Percentiles rank a stretch among this genome's conserved stretches.
phyloP scores from a whole-genome alignment of 2,888 invertebrate genomes.

The Sipha maydis region DNA sequence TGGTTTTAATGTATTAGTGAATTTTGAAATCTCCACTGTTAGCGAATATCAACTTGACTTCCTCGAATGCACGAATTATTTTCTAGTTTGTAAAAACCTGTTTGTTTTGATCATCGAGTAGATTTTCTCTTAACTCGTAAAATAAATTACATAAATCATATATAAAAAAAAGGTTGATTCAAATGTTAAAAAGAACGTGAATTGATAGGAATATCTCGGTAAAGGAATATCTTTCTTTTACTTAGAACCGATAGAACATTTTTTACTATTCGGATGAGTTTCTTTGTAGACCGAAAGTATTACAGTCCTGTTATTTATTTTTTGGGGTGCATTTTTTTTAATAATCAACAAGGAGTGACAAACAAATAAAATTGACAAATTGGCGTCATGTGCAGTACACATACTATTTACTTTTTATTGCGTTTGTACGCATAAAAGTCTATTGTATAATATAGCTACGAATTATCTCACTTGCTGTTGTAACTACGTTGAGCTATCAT shows the following conservation, averaged over 20 bases:
- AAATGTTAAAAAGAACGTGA: neutral
- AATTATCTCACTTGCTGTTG: neutral
- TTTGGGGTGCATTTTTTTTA: neutral
- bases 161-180: neutral
- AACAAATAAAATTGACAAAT: neutral
- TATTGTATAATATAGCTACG: neutral
- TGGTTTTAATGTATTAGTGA: too few species aligned
- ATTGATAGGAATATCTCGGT: neutral
- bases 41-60: too few species aligned
- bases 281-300: neutral
- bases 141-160: neutral
- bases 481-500: too few species aligned
- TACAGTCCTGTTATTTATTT: neutral
- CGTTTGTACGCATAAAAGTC: neutral
- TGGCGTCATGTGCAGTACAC: too few species aligned
- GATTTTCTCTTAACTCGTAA: neutral
- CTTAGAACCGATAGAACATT: too few species aligned
- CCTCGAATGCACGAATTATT: neutral
- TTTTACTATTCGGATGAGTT: too few species aligned
- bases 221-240: neutral
- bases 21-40: too few species aligned
- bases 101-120: neutral
- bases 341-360: neutral
- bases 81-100: neutral
- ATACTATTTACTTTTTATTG: neutral